A percentile compares a stretch with the other conserved stretches of the same genome.
Evolutionary conservation across 1,140 invertebrate genomes (phyloP).

Genomic region (Eueides isabella): DNA sequence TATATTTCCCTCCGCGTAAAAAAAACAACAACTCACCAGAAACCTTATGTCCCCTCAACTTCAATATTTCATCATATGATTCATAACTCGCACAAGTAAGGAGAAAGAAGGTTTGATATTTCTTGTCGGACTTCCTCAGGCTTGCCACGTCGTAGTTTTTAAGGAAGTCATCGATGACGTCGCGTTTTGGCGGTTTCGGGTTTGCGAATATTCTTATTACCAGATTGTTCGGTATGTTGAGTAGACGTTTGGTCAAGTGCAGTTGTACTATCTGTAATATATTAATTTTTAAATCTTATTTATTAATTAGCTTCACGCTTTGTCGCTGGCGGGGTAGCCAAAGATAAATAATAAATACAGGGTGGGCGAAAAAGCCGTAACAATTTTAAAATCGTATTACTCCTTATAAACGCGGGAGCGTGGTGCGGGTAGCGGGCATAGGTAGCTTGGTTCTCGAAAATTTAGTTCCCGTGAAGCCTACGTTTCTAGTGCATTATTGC

Average conservation of each 20-base stretch:
- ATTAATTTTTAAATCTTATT: not conserved
- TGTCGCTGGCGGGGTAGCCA: too few relatives aligned
- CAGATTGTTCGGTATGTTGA: conserved; percentile 34
- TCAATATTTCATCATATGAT: conserved; percentile 38
- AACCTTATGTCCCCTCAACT: not conserved
- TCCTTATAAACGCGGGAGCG: too few relatives aligned
- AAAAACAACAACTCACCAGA: not conserved
- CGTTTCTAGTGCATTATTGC: too few relatives aligned
- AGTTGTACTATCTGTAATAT: conserved; percentile 37
- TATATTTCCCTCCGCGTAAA: not conserved
- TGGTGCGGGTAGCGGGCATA: too few relatives aligned
- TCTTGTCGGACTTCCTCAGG: conserved; percentile 37
- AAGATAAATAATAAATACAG: too few relatives aligned
- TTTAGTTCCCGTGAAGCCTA: too few relatives aligned
- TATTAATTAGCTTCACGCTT: too few relatives aligned
- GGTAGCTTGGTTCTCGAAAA: too few relatives aligned
- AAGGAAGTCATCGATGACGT: conserved; percentile 27
- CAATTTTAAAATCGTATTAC: too few relatives aligned
- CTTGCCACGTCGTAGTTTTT: conserved; percentile 32
- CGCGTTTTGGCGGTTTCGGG: conserved; percentile 31
- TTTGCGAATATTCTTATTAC: conserved; percentile 28
- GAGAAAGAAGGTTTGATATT: conserved; percentile 29
- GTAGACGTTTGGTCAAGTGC: conserved; percentile 38
- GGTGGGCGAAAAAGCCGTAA: too few relatives aligned
- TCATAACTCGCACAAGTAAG: conserved; percentile 36